phyloP scores from a whole-genome alignment of 2,797 vertebrate species.

The Gymnothorax javanicus region DNA sequence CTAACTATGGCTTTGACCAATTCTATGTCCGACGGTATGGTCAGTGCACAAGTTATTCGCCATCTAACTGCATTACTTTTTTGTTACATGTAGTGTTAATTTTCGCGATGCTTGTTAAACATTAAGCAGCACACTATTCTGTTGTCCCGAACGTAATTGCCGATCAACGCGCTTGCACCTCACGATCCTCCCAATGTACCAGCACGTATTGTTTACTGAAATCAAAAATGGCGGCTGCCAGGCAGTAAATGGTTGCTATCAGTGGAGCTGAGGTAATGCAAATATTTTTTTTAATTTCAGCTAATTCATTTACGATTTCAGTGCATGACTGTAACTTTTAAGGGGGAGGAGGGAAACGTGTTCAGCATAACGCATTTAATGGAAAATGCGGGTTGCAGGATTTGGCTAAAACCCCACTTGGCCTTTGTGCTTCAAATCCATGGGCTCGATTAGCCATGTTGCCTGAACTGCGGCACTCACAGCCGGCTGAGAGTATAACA shows the following conservation, averaged over 20 bases:
- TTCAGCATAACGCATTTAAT: background rate
- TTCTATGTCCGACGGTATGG: background rate
- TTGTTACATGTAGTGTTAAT: background rate
- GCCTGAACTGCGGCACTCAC: background rate
- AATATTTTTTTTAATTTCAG: background rate
- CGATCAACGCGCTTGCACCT: background rate
- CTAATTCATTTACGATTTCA: background rate
- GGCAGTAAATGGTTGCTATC: constrained; percentile 65
- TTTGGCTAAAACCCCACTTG: constrained; percentile 8
- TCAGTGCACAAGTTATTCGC: background rate
- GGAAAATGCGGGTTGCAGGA: background rate
- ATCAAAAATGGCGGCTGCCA: constrained; percentile 75
- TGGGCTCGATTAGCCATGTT: constrained; percentile 18
- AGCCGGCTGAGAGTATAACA: constrained; percentile 19
- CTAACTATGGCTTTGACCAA: background rate
- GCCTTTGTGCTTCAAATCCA: constrained; percentile 20
- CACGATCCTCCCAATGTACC: constrained; percentile 10
- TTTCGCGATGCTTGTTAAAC: background rate
- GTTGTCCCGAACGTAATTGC: background rate
- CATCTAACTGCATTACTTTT: background rate
- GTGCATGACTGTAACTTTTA: too few relatives aligned
- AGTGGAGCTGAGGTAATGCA: constrained; percentile 24
- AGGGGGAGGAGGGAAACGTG: background rate
- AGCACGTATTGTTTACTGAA: constrained; percentile 30
- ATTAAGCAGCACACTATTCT: background rate